Evolutionary conservation across 2,797 vertebrate genomes (phyloP).

Genomic region (Furcifer pardalis): DNA sequence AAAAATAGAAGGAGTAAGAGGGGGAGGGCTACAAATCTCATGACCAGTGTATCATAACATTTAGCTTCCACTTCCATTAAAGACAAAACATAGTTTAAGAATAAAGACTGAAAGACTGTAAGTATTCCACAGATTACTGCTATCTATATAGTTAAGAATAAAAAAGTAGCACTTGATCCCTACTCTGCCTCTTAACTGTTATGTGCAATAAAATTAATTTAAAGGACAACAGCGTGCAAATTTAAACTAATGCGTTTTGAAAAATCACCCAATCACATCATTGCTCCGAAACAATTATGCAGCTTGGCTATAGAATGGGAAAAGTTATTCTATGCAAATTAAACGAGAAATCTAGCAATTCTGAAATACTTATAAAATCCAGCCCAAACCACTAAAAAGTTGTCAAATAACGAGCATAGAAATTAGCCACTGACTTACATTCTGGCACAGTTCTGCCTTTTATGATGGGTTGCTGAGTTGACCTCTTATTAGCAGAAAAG

Average conservation of each 20-base stretch:
- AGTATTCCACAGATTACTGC: not conserved
- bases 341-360: not conserved
- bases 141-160: not conserved
- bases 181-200: not conserved
- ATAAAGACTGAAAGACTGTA: not conserved
- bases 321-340: not conserved
- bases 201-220: slow-evolving; percentile 20
- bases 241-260: not conserved
- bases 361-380: not conserved
- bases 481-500: not conserved
- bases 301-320: not conserved
- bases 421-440: no score
- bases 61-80: slow-evolving; percentile 20
- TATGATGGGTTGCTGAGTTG: not conserved
- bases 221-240: slow-evolving; percentile 24
- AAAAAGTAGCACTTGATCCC: not conserved
- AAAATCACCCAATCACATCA: slow-evolving; percentile 8
- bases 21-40: slow-evolving; percentile 30
- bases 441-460: not conserved
- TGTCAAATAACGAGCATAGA: not conserved
- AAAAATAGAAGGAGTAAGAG: slow-evolving; percentile 49
- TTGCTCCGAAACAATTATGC: slow-evolving; percentile 6
- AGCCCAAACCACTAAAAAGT: no score
- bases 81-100: slow-evolving; percentile 33
- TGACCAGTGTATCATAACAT: slow-evolving; percentile 7